These are phyloP conservation scores for Prolemur simus DNA, from an alignment of 2,113 vertebrate species.

Conservation along the genomic window DNA sequence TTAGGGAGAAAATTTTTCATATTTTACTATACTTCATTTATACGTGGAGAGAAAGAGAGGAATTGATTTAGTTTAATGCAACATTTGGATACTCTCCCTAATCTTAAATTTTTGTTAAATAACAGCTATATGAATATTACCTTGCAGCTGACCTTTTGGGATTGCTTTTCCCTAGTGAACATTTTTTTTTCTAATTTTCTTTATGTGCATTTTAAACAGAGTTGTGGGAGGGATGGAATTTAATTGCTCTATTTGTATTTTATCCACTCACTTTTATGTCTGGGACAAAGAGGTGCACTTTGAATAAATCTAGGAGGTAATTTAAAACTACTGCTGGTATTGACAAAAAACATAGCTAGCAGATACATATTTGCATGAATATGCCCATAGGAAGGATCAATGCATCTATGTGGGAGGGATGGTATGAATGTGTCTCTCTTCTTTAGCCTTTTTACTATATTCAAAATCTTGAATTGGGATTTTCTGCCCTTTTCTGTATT, in stretches of 20 bases:
- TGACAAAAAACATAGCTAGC: background rate
- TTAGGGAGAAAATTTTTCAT: background rate
- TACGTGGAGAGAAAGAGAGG: background rate
- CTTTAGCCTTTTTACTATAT: background rate
- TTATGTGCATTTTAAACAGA: conserved; percentile 42
- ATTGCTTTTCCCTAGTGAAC: conserved; percentile 38
- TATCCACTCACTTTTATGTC: conserved; percentile 23
- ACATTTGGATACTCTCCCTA: background rate
- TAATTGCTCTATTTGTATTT: conserved; percentile 64
- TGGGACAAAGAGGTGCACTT: background rate
- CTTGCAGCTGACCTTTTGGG: conserved; percentile 42
- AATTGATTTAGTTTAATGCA: conserved; percentile 35
- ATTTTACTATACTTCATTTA: background rate
- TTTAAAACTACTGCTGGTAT: background rate
- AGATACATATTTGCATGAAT: background rate
- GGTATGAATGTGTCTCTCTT: background rate
- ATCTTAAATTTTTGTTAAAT: conserved; percentile 38
- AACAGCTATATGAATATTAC: conserved; percentile 26
- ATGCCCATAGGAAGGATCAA: background rate
- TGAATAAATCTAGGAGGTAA: conserved; percentile 18
- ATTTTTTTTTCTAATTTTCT: conserved; percentile 16
- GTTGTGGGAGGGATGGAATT: background rate
- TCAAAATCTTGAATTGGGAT: background rate
- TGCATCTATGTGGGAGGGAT: background rate
- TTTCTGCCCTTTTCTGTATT: background rate